These are phyloP conservation scores for Sinotaia quadrata DNA, from an alignment of 2,888 invertebrate species.

Conservation along the genomic window DNA sequence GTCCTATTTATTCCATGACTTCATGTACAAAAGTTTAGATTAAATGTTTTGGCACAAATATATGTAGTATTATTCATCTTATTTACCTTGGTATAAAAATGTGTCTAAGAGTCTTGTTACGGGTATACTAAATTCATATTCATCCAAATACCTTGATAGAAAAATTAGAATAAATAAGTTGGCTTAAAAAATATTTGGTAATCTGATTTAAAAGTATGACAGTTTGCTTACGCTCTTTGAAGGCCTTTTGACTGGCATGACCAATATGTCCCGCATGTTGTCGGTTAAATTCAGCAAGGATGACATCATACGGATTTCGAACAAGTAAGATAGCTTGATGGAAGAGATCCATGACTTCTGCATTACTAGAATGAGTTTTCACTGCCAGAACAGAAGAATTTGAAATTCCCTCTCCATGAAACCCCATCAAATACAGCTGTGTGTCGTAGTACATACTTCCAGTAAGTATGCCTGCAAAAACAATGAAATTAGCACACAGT, in stretches of 20 bases:
- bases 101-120: no score
- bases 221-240: slow-evolving; percentile 32
- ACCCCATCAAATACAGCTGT: slow-evolving; percentile 35
- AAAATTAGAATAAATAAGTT: no score
- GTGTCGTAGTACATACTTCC: slow-evolving; percentile 45
- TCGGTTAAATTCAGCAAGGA: slow-evolving; percentile 47
- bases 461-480: slow-evolving; percentile 43
- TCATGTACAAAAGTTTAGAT: no score
- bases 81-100: no score
- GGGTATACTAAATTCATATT: no score
- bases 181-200: no score
- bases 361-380: slow-evolving; percentile 43
- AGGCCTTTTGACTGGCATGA: slow-evolving; percentile 33
- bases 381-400: slow-evolving; percentile 39
- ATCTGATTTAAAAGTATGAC: not conserved
- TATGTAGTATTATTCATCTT: no score
- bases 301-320: slow-evolving; percentile 44
- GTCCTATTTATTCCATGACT: no score
- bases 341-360: slow-evolving; percentile 31
- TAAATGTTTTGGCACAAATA: no score
- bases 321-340: slow-evolving; percentile 42
- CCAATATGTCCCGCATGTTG: slow-evolving; percentile 41
- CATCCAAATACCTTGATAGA: no score
- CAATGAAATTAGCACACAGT: not conserved
- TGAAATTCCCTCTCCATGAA: slow-evolving; percentile 44